These are phyloP conservation scores for Steinernema feltiae DNA, from an alignment of 1,140 invertebrate species.

Conservation along the genomic window DNA sequence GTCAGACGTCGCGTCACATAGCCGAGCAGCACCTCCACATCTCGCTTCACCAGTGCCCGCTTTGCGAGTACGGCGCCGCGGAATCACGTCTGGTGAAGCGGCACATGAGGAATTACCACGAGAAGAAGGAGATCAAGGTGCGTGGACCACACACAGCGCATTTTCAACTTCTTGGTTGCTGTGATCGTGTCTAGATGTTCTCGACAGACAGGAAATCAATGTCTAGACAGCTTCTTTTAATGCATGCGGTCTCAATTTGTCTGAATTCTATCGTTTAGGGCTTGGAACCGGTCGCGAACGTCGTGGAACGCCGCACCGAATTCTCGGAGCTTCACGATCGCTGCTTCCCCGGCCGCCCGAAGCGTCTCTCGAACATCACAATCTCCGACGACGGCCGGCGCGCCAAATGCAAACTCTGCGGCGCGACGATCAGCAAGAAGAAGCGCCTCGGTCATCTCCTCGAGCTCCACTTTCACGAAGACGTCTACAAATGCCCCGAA, in stretches of 20 bases:
- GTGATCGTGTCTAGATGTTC: too few species aligned
- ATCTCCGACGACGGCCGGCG: slow-evolving; percentile 49
- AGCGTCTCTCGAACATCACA: slow-evolving; percentile 48
- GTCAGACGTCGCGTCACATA: slow-evolving; percentile 48
- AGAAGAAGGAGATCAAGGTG: slow-evolving; percentile 44
- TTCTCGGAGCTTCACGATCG: slow-evolving; percentile 48
- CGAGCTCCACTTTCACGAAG: slow-evolving; percentile 20
- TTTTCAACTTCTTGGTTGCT: too few species aligned
- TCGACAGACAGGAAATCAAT: too few species aligned
- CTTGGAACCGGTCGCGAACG: slow-evolving; percentile 48
- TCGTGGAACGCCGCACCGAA: slow-evolving; percentile 41
- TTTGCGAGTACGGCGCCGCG: slow-evolving; percentile 50
- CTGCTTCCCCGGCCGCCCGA: slow-evolving; percentile 49
- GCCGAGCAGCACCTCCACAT: slow-evolving; percentile 44
- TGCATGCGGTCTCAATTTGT: not conserved
- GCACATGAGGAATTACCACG: slow-evolving; percentile 49
- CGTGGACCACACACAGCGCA: too few species aligned
- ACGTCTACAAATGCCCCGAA: slow-evolving; percentile 11
- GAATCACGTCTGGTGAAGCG: slow-evolving; percentile 44
- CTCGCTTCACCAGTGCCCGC: slow-evolving; percentile 45
- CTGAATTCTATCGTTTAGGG: slow-evolving; percentile 30
- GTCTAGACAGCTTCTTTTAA: not conserved
- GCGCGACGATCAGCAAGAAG: slow-evolving; percentile 21
- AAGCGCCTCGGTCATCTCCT: slow-evolving; percentile 30
- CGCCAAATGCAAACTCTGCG: slow-evolving; percentile 44